Evolutionary conservation across 2,113 vertebrate genomes (phyloP), one percentile per base, ranked within the genome.

Genomic region (Gymnocephalus cernua): DNA sequence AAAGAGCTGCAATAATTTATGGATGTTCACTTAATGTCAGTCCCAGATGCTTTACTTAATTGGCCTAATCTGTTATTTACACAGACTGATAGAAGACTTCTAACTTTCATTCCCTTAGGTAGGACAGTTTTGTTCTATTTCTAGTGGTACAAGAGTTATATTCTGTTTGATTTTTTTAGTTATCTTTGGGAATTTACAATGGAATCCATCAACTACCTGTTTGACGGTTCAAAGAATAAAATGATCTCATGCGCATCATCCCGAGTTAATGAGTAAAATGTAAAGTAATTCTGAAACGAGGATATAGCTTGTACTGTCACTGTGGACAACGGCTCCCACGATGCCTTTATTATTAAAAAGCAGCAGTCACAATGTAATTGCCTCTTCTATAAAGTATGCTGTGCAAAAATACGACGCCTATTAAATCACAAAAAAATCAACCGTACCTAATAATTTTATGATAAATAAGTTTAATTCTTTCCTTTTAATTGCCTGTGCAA

Each of bases 61-160:
- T 77, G 72, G 76, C 48, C 54, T 89, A 18, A 91, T 92, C 72
- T 85, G n/a, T 65, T 79, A 81, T 84, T 79, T 80, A 79, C 75
- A 41, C 15, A 38, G 19, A 65, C 48, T 59, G 47, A 84, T 69
- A 65, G 74, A 18, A 78, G n/a, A 80, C 62, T 68, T 71, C 38
- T 56, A 0, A 48, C 58, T 76, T 77, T 75, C 53, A 57, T 79
- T 83, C 61, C 68, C 67, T 59, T 23, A 61, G 2, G 57, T 57
- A 1, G 14, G n/a, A 74, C 19, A 48, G 61, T 48, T 90, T 75
- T 74, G 38, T 29, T 82, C 29, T 35, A 70, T 81, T 83, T 70
- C 45, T 10, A 32, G 50, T 27, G 10, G 15, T 29, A 38, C 14
- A 64, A 29, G 13, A 44, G 3, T 67, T 29, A 67, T 59, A 13